phyloP scores from a whole-genome alignment of 30 jellyfish, hydroid and myxozoan genomes.

The Hydra vulgaris region DNA sequence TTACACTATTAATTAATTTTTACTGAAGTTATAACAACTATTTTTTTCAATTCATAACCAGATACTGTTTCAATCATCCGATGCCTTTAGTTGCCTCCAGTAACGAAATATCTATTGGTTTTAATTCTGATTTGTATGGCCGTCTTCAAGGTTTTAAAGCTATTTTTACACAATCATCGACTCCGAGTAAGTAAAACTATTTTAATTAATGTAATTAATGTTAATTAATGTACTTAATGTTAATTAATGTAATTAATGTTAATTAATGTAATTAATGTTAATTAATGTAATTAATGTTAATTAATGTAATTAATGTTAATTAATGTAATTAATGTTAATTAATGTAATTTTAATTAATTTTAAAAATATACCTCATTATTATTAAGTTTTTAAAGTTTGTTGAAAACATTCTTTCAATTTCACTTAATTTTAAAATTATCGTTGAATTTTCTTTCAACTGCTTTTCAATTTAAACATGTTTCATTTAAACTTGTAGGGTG shows the following conservation, averaged over 20 bases:
- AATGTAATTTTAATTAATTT: neutral
- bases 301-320: too few relatives aligned
- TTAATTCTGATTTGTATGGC: constrained; percentile 60
- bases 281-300: too few relatives aligned
- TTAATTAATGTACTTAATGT: too few relatives aligned
- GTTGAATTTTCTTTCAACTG: neutral
- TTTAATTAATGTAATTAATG: too few relatives aligned
- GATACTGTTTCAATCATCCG: constrained; percentile 39
- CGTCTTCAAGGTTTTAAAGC: constrained; percentile 75
- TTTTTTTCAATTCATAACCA: too few relatives aligned
- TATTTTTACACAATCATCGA: constrained; percentile 50
- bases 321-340: too few relatives aligned
- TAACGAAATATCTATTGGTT: constrained; percentile 46
- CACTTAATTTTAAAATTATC: neutral
- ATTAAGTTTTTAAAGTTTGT: too few relatives aligned
- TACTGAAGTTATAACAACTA: too few relatives aligned
- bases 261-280: too few relatives aligned
- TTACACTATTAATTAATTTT: neutral
- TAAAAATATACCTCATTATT: too few relatives aligned
- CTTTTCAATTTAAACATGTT: neutral
- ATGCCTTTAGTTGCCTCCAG: constrained; percentile 31
- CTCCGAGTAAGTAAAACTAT: constrained; percentile 34
- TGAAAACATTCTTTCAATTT: too few relatives aligned
- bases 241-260: too few relatives aligned
- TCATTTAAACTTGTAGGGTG: constrained; percentile 39